Percentiles rank a stretch among this genome's conserved stretches.
phyloP scores from a whole-genome alignment of 2,797 vertebrate species.

The Buceros bicornis region DNA sequence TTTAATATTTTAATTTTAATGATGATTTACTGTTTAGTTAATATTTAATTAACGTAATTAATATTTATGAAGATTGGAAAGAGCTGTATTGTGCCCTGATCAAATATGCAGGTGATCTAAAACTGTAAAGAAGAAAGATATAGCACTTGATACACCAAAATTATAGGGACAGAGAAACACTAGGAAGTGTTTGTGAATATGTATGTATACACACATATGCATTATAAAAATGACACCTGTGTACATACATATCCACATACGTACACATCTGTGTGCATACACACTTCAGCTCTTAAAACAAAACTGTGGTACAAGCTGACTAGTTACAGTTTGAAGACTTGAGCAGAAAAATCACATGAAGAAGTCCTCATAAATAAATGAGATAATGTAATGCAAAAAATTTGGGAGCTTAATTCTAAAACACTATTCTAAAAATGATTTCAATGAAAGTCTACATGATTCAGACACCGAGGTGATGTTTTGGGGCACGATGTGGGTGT shows the following conservation, averaged over 20 bases:
- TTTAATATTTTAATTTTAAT: slow-evolving; percentile 55
- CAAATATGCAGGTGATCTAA: slow-evolving; percentile 27
- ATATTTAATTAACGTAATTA: slow-evolving; percentile 46
- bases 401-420: neutral
- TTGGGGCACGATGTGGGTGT: neutral
- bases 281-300: neutral
- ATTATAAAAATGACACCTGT: neutral
- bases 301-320: neutral
- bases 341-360: neutral
- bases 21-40: slow-evolving; percentile 17
- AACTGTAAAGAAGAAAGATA: neutral
- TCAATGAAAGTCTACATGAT: neutral
- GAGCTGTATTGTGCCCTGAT: neutral
- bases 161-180: neutral
- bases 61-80: slow-evolving; percentile 39
- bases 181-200: neutral
- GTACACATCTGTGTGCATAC: neutral
- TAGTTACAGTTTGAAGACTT: neutral
- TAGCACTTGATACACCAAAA: neutral
- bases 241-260: neutral
- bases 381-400: neutral
- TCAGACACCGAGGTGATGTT: neutral
- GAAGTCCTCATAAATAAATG: neutral
- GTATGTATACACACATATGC: neutral
- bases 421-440: neutral